Evolutionary conservation across 2,888 invertebrate species (phyloP).

Genomic region (Eupsilia transversa): DNA sequence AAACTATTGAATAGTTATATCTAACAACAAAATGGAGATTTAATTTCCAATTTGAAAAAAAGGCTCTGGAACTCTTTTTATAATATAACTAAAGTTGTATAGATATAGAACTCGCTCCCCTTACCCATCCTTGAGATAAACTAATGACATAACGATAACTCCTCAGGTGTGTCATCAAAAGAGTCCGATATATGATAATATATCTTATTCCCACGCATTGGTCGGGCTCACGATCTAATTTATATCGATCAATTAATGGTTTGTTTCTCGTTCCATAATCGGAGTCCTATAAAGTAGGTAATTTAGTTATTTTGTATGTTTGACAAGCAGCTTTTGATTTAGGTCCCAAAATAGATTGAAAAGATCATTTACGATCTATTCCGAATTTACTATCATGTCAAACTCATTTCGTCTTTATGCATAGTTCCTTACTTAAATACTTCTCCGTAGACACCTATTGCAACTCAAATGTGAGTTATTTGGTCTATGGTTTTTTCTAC

Average conservation of each 20-base stretch:
- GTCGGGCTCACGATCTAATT: constrained; percentile 12
- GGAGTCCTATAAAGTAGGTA: background rate
- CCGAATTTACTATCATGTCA: background rate
- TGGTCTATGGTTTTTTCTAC: background rate
- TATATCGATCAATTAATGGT: constrained; percentile 11
- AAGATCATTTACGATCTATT: background rate
- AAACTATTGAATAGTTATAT: background rate
- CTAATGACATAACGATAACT: constrained; percentile 52
- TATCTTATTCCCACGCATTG: constrained; percentile 51
- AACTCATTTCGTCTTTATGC: background rate
- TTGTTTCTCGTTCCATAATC: constrained; percentile 18
- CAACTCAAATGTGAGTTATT: background rate
- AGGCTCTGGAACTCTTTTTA: background rate
- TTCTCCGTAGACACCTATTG: too few species aligned
- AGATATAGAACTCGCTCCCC: constrained; percentile 4
- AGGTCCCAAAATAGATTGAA: background rate
- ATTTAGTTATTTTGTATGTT: background rate
- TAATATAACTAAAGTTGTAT: background rate
- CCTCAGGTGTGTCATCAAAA: constrained; percentile 39
- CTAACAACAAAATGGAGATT: background rate
- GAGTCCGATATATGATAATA: constrained; percentile 11
- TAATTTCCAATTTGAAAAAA: constrained; percentile 7
- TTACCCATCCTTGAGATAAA: constrained; percentile 28
- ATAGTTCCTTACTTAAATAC: background rate
- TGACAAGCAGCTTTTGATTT: background rate